These are phyloP conservation scores for Drosophila saltans DNA, from an alignment of 1,140 invertebrate genomes.

Conservation along the genomic window DNA sequence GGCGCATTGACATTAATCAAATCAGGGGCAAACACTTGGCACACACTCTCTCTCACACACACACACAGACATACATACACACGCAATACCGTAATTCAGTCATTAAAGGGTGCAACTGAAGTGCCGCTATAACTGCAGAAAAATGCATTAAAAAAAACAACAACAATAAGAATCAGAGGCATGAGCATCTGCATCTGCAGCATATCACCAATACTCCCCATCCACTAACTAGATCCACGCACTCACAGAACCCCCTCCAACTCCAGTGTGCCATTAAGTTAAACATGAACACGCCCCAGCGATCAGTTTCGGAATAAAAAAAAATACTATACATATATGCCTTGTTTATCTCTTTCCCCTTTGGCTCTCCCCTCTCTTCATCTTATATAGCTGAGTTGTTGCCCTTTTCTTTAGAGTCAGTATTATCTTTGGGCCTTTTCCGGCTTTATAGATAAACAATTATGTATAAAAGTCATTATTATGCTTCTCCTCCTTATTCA, in stretches of 20 bases:
- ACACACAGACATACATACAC: slow-evolving; percentile 1
- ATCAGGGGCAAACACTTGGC: slow-evolving; percentile 51
- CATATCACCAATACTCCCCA: background rate
- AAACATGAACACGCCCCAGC: slow-evolving; percentile 68
- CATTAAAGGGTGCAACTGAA: slow-evolving; percentile 62
- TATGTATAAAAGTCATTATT: slow-evolving; percentile 46
- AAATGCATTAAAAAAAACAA: slow-evolving; percentile 61
- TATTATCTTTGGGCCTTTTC: slow-evolving; percentile 71
- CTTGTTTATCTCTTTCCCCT: slow-evolving; percentile 32
- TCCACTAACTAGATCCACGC: slow-evolving; percentile 16
- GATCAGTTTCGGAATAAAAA: slow-evolving; percentile 41
- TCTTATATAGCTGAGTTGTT: background rate
- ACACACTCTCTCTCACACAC: slow-evolving; percentile 21
- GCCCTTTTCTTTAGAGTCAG: slow-evolving; percentile 8
- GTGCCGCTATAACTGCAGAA: slow-evolving; percentile 54
- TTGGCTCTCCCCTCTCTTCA: background rate
- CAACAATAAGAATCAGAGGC: slow-evolving; percentile 8
- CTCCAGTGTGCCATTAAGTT: slow-evolving; percentile 52
- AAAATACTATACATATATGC: background rate
- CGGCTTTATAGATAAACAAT: slow-evolving; percentile 69
- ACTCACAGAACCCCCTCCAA: background rate
- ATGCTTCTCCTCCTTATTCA: background rate
- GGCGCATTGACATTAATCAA: slow-evolving; percentile 57
- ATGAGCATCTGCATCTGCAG: slow-evolving; percentile 34
- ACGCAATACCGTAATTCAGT: slow-evolving; percentile 58